Conservation (phyloP, 2,888 invertebrate genomes). For the Parelbella ahira region DNA sequence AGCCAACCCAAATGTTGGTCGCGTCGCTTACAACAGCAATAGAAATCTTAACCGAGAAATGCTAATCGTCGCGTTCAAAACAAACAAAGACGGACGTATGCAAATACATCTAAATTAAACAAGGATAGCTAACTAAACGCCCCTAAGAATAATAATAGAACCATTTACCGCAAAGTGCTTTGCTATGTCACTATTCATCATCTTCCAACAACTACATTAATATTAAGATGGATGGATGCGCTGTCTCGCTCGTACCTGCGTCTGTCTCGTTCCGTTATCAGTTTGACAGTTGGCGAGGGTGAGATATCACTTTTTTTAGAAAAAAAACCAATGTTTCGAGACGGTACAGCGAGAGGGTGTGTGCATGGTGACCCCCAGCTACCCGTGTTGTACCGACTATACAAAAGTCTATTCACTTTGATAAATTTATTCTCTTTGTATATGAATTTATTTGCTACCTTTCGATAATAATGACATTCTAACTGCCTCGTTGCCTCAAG, state of each 20-base stretch:
- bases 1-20: no score
- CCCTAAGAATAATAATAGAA: conserved; percentile 64
- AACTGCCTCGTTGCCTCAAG: no score
- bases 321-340: conserved; percentile 21
- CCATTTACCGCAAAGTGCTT: conserved; percentile 73
- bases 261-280: conserved; percentile 49
- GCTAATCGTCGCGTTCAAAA: conserved; percentile 15
- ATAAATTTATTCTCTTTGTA: no score
- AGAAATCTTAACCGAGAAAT: conserved; percentile 7
- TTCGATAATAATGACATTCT: no score
- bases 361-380: neutral
- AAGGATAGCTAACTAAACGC: conserved; percentile 44
- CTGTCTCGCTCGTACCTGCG: conserved; percentile 39
- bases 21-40: neutral
- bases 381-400: no score
- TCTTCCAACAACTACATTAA: conserved; percentile 52
- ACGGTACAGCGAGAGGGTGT: neutral
- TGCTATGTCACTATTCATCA: conserved; percentile 75
- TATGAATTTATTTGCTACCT: no score
- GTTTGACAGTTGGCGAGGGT: conserved; percentile 49
- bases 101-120: conserved; percentile 50
- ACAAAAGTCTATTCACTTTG: no score
- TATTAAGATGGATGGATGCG: conserved; percentile 64
- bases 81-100: conserved; percentile 34
- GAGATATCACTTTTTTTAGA: conserved; percentile 24